Percentiles rank a stretch among this genome's conserved stretches.
Conservation (phyloP, 1,140 invertebrate species). For the Mactra quadrangularis region DNA sequence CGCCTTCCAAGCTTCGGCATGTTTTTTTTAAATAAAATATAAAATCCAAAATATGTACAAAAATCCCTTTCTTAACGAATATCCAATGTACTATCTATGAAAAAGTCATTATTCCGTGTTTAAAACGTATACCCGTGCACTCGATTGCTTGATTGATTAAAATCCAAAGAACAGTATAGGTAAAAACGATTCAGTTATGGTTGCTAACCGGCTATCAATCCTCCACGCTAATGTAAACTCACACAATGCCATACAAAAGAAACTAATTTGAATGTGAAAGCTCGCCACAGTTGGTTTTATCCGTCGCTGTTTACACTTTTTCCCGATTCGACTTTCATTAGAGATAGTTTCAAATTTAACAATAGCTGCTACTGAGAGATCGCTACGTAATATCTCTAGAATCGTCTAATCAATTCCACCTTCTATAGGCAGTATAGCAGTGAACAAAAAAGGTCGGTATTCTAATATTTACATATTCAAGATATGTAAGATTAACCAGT, state of each 20-base stretch:
- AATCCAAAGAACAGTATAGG: conserved; percentile 39
- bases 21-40: background rate
- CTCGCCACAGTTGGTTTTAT: conserved; percentile 35
- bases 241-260: conserved; percentile 47
- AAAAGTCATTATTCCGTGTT: conserved; percentile 47
- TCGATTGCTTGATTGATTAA: conserved; percentile 41
- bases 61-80: background rate
- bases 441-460: conserved; percentile 45
- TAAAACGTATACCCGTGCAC: conserved; percentile 23
- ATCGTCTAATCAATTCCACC: conserved; percentile 5
- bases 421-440: background rate
- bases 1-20: conserved; percentile 49
- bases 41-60: conserved; percentile 19
- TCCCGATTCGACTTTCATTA: conserved; percentile 43
- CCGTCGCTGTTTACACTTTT: conserved; percentile 53
- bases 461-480: conserved; percentile 30
- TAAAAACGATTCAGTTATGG: conserved; percentile 29
- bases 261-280: conserved; percentile 59
- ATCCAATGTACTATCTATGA: background rate
- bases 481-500: background rate
- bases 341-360: conserved; percentile 39
- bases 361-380: conserved; percentile 27
- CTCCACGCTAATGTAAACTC: conserved; percentile 44
- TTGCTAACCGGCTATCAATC: conserved; percentile 53
- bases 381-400: conserved; percentile 25